These are phyloP conservation scores for Panulirus ornatus DNA, from an alignment of 1,140 invertebrate genomes.

Conservation along the genomic window DNA sequence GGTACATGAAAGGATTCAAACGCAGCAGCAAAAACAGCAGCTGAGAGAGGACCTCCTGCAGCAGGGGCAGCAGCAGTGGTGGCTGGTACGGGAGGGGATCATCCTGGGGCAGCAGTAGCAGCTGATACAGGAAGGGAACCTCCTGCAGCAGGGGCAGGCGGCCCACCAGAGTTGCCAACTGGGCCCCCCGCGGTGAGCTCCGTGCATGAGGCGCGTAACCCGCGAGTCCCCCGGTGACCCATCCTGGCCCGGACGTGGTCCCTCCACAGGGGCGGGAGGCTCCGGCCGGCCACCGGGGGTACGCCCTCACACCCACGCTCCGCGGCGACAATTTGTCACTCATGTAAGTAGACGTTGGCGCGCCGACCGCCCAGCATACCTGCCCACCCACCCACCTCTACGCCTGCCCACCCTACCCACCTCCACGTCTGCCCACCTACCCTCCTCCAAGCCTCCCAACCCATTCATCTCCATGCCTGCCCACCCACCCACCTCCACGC, in stretches of 20 bases:
- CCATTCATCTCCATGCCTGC: background rate
- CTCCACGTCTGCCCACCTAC: background rate
- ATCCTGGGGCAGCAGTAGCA: background rate
- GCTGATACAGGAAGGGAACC: too few species aligned
- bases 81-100: background rate
- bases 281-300: background rate
- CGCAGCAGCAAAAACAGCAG: too few species aligned
- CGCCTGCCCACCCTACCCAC: background rate
- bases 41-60: too few species aligned
- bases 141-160: background rate
- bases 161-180: conserved; percentile 32
- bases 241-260: background rate
- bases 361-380: conserved; percentile 14
- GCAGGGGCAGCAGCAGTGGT: background rate
- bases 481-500: background rate
- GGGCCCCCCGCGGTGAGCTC: conserved; percentile 29
- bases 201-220: background rate
- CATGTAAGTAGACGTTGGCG: conserved; percentile 54
- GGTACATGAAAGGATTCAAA: too few species aligned
- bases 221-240: background rate
- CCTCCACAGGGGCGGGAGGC: background rate
- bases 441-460: background rate
- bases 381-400: conserved; percentile 9
- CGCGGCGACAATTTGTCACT: conserved; percentile 51
- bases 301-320: conserved; percentile 8